phyloP scores from a whole-genome alignment of 2,888 invertebrate species.

The Sinohyriopsis cumingii region DNA sequence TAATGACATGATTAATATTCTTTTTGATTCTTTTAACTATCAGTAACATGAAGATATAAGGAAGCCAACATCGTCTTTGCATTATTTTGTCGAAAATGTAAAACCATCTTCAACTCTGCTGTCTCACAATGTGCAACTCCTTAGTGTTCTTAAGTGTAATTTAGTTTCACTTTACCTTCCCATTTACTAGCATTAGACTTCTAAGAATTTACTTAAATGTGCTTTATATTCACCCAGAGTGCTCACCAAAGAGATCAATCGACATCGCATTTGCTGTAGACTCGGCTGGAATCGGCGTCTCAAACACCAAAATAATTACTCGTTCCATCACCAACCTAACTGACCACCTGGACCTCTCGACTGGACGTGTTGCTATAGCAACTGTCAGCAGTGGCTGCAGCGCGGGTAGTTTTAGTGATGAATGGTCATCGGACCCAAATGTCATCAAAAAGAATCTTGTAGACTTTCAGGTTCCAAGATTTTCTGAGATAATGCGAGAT shows the following conservation, averaged over 20 bases:
- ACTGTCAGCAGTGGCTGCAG: slow-evolving; percentile 27
- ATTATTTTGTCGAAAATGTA: too few relatives aligned
- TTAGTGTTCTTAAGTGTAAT: too few relatives aligned
- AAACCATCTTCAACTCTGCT: too few relatives aligned
- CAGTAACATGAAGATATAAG: too few relatives aligned
- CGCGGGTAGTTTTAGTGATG: slow-evolving; percentile 12
- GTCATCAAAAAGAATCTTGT: slow-evolving; percentile 14
- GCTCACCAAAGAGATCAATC: slow-evolving; percentile 23
- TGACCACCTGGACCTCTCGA: slow-evolving; percentile 28
- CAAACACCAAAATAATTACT: slow-evolving; percentile 29
- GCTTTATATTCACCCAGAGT: slow-evolving; percentile 16
- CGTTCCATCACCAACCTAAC: slow-evolving; percentile 31
- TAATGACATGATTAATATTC: too few relatives aligned
- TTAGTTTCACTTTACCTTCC: too few relatives aligned
- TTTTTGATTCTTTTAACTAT: too few relatives aligned
- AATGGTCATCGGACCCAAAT: slow-evolving; percentile 12
- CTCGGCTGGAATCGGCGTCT: slow-evolving; percentile 30
- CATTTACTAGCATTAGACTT: too few relatives aligned
- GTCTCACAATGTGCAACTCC: too few relatives aligned
- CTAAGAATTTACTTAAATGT: too few relatives aligned
- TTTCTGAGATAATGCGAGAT: slow-evolving; percentile 22
- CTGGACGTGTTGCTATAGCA: slow-evolving; percentile 17
- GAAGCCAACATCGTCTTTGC: too few relatives aligned
- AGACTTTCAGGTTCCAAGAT: slow-evolving; percentile 16
- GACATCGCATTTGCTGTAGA: slow-evolving; percentile 37